Percentiles rank a stretch among this genome's conserved stretches.
Evolutionary conservation across 2,797 vertebrate species (phyloP).

Genomic region (Pantherophis alleghaniensis): DNA sequence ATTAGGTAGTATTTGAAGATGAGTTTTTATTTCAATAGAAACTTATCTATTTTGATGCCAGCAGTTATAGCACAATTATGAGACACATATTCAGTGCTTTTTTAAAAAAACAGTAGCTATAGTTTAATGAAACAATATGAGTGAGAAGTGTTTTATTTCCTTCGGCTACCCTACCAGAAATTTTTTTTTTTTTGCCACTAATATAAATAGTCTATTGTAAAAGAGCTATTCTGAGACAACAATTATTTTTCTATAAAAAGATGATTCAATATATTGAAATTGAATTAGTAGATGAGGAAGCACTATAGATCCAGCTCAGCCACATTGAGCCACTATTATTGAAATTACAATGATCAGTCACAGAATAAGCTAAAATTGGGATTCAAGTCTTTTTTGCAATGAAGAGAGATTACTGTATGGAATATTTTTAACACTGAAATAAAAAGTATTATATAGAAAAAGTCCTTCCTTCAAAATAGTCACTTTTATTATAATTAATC

Average conservation of each 20-base stretch:
- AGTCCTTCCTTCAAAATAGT: background rate
- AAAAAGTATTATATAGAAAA: background rate
- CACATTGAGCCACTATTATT: background rate
- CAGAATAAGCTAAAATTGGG: background rate
- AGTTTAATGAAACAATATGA: background rate
- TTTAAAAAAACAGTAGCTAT: background rate
- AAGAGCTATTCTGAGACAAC: background rate
- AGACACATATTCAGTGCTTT: background rate
- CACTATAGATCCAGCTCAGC: background rate
- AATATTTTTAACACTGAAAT: background rate
- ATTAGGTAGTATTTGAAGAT: background rate
- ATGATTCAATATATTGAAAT: background rate
- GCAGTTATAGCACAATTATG: background rate
- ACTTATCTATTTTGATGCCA: background rate
- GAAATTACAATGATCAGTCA: background rate
- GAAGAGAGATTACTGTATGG: background rate
- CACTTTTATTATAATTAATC: background rate
- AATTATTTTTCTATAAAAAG: background rate
- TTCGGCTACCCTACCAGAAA: background rate
- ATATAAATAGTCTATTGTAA: background rate
- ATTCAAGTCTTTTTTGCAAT: background rate
- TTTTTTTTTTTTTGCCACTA: background rate
- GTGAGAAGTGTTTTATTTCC: background rate
- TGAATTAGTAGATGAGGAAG: background rate
- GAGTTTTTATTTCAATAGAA: background rate